Evolutionary conservation across 2,888 invertebrate genomes (phyloP), one percentile per base, ranked within the genome.

Genomic region (Harmothoe impar): DNA sequence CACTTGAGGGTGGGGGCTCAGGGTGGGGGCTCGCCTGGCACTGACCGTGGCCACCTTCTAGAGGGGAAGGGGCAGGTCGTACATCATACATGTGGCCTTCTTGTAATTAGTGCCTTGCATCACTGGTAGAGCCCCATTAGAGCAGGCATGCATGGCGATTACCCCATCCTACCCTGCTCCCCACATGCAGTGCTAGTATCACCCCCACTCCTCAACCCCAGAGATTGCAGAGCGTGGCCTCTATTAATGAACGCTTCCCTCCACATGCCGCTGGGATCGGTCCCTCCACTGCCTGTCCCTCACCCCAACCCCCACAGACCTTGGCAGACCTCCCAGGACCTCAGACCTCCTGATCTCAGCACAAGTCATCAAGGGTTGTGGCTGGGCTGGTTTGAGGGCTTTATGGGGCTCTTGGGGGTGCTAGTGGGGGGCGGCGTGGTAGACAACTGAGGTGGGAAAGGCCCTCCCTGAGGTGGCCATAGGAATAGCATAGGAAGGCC

Each of bases 51-150:
- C 10, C 23, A 3, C 23, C 23, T 20, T n/a, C 3, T n/a, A n/a
- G 23, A 43, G 43, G 43, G 43, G 10, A 10, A 43, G 81, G 81
- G 81, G 3, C 43, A 81, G 33, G 81, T 43, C 43, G 81, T 81
- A 15, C 81, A 35, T 81, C 81, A 81, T 43, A 43, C 81, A 31
- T 3, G 81, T 3, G 25, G 29, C 54, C 86, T 52, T 54, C 5
- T 56, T 86, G 86, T 86, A 86, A 86, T 86, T 86, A 86, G 86
- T 54, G 54, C 54, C 29, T 84, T 51, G 51, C 84, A 43, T 84
- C 84, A 84, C 31, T 84, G 78, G 3, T 29, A n/a, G 5, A n/a
- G 29, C 29, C 68, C 25, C 68, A n/a, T 29, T 15, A 29, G 68
- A 68, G 29, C n/a, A 68, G 3, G 12, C n/a, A 68, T 68, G 7